Base-by-base conservation (phyloP, 2,888 invertebrate species). In the Orchestes rusci region DNA sequence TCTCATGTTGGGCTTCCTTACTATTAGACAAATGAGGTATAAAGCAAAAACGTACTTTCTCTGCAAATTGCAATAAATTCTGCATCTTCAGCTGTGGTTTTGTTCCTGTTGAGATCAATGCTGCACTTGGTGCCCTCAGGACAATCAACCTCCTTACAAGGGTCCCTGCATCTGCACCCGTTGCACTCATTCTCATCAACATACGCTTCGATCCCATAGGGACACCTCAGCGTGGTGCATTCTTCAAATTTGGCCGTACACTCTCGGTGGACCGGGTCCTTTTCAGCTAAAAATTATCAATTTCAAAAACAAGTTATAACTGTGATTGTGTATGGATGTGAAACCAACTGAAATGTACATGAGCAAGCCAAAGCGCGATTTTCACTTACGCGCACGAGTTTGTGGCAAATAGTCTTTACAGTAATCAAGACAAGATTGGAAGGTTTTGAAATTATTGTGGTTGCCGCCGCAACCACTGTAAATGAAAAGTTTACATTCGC, bases 381-480 rank as follows among this genome's bases (percentile, higher is more conserved):
- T n/a, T n/a, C n/a, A 63, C 65, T 65, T 64, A 65, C 65, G 56
- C 50, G 59, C 53, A 37, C 59, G 58, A 15, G 62, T 60, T 44
- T 53, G 51, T 30, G 58, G 53, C 50, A 67, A 53, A 43, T 60
- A 61, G 31, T 66, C 51, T 56, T 55, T 59, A 67, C 83, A 83
- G 65, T 72, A 74, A 53, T 72, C 70, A 62, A 75, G 69, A 69
- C 89, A 90, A 60, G 79, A 75, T 58, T 80, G 76, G 69, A 77
- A 79, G 43, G 80, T 77, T 65, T 71, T 75, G 77, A 90, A 91
- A 73, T 84, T 84, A 74, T 93, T 93, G 61, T 75, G 76, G 70
- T 87, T 90, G 59, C 91, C 92, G 52, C 80, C 83, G 70, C 92
- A 94, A 70, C 93, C 92, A 53, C 79, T 77, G 73, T 84, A 93